A percentile compares a stretch with the other conserved stretches of the same genome.
These are phyloP conservation scores for Sarotherodon lohbergeri DNA, from an alignment of 2,113 vertebrate species.

Conservation along the genomic window DNA sequence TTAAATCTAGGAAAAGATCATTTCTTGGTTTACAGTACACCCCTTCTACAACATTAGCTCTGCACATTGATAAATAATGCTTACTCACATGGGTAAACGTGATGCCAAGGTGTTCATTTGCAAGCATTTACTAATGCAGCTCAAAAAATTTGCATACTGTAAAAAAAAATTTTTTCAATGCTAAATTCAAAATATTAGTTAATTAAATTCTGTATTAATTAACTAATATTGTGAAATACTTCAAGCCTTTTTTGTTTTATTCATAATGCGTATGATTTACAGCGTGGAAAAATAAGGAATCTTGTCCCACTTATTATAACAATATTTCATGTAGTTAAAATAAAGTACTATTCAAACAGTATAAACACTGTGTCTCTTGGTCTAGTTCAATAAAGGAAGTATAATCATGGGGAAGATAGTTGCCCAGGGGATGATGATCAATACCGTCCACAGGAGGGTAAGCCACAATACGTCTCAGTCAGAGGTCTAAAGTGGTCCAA, in stretches of 20 bases:
- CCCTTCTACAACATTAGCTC: background rate
- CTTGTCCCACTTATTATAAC: background rate
- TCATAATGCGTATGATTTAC: background rate
- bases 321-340: background rate
- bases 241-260: no score
- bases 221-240: no score
- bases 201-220: no score
- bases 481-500: no score
- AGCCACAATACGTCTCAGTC: background rate
- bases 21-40: background rate
- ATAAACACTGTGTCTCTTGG: background rate
- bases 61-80: background rate
- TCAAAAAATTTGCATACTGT: background rate
- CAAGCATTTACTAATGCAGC: background rate
- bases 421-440: background rate
- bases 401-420: background rate
- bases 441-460: background rate
- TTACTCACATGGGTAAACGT: background rate
- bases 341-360: background rate
- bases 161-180: background rate
- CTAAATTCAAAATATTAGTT: no score
- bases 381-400: no score
- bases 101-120: background rate
- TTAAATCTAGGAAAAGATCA: background rate
- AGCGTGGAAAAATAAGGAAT: background rate